Conservation (phyloP, 2,113 vertebrate species). For the Promerops cafer region DNA sequence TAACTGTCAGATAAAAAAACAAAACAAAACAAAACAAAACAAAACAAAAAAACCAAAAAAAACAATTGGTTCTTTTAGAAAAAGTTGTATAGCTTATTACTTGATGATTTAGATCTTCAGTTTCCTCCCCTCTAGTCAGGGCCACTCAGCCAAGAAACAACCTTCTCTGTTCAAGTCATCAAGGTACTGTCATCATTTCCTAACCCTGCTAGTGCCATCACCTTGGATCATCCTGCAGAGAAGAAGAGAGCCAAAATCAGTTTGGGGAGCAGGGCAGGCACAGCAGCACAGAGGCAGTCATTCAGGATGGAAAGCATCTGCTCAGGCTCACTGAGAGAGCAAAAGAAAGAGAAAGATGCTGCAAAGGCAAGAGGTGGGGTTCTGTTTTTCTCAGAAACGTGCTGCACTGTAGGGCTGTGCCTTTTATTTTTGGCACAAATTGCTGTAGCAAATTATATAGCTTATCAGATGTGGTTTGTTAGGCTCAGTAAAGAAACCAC, state of each 20-base stretch:
- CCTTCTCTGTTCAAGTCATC: conserved; percentile 47
- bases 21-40: conserved; percentile 51
- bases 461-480: conserved; percentile 80
- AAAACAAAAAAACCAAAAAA: conserved; percentile 28
- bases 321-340: conserved; percentile 24
- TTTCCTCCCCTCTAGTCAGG: conserved; percentile 15
- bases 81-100: conserved; percentile 42
- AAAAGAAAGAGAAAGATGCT: conserved; percentile 41
- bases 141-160: conserved; percentile 44
- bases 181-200: not conserved
- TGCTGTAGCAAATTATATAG: conserved; percentile 77
- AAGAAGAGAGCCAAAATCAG: not conserved
- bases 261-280: not conserved
- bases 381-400: conserved; percentile 75
- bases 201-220: conserved; percentile 15
- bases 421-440: conserved; percentile 80
- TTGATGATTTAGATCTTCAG: conserved; percentile 47
- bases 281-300: not conserved
- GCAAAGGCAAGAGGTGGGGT: conserved; percentile 61
- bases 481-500: conserved; percentile 70
- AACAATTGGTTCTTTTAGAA: conserved; percentile 28
- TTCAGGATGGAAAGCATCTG: not conserved
- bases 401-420: conserved; percentile 68
- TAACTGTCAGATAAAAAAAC: conserved; percentile 65
- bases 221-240: not conserved